A percentile compares a stretch with the other conserved stretches of the same genome.
Conservation (phyloP, 2,113 vertebrate species). For the Cervus canadensis region DNA sequence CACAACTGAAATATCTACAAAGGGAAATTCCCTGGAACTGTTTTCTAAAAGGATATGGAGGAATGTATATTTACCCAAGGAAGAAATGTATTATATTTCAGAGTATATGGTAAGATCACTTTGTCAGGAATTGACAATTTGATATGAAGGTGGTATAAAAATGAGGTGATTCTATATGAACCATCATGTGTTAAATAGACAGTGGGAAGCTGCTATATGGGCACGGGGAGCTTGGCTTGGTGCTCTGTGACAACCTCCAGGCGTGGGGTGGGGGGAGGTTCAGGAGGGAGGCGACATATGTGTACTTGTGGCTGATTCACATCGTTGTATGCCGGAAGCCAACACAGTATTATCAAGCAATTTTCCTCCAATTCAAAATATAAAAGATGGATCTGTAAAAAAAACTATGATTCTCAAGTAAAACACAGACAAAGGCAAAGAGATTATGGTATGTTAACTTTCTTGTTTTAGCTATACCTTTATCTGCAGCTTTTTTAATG, state of each 20-base stretch:
- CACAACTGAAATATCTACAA: neutral
- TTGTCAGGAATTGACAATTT: neutral
- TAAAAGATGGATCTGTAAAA: neutral
- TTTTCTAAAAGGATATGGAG: neutral
- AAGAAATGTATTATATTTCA: neutral
- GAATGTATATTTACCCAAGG: neutral
- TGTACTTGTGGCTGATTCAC: neutral
- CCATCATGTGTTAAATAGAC: neutral
- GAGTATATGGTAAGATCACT: neutral
- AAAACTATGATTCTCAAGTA: neutral
- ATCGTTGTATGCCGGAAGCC: neutral
- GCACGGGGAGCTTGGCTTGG: neutral
- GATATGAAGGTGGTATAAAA: neutral
- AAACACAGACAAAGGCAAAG: neutral
- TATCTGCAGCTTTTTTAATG: neutral
- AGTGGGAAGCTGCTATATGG: neutral
- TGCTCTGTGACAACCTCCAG: neutral
- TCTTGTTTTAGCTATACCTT: neutral
- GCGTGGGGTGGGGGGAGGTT: rapidly evolving
- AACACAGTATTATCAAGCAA: neutral
- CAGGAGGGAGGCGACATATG: neutral
- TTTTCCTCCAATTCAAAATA: neutral
- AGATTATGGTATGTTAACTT: conserved; percentile 48
- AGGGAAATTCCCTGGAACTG: neutral
- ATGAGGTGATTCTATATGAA: neutral